Conservation (phyloP, 2,888 invertebrate genomes). For the Oligia latruncula region DNA sequence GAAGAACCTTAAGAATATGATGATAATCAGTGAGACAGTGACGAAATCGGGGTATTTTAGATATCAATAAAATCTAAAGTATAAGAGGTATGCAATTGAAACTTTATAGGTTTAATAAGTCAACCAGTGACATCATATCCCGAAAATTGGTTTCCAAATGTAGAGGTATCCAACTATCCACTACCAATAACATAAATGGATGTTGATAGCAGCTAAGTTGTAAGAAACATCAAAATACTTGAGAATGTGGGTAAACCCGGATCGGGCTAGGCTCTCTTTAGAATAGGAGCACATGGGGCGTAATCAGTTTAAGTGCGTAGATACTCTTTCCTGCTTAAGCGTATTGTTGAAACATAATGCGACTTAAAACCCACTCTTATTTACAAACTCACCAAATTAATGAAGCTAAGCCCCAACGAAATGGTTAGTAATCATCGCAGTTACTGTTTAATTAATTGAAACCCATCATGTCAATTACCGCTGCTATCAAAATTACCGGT, state of each 20-base stretch:
- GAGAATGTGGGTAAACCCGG: not conserved
- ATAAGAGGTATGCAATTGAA: too few relatives aligned
- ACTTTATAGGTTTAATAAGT: too few relatives aligned
- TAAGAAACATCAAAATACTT: not conserved
- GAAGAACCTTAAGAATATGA: too few relatives aligned
- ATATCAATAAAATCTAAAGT: too few relatives aligned
- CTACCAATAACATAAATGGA: not conserved
- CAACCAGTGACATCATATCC: too few relatives aligned
- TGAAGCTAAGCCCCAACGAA: conserved; percentile 11
- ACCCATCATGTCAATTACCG: conserved; percentile 51
- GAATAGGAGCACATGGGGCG: not conserved
- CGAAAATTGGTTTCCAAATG: not conserved
- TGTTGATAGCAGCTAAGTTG: not conserved
- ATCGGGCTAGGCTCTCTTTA: not conserved
- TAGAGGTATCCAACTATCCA: not conserved
- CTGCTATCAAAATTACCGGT: conserved; percentile 33
- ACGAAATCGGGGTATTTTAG: too few relatives aligned
- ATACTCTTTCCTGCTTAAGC: not conserved
- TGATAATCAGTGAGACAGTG: too few relatives aligned
- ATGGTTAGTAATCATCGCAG: conserved; percentile 22
- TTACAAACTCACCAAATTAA: conserved; percentile 1
- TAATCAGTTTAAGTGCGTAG: not conserved
- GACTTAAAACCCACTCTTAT: conserved; percentile 5
- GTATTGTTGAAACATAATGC: conserved; percentile 11
- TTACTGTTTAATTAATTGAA: conserved; percentile 45